Base-by-base conservation (phyloP, 2,113 vertebrate species). In the Chamaetylas fuelleborni region DNA sequence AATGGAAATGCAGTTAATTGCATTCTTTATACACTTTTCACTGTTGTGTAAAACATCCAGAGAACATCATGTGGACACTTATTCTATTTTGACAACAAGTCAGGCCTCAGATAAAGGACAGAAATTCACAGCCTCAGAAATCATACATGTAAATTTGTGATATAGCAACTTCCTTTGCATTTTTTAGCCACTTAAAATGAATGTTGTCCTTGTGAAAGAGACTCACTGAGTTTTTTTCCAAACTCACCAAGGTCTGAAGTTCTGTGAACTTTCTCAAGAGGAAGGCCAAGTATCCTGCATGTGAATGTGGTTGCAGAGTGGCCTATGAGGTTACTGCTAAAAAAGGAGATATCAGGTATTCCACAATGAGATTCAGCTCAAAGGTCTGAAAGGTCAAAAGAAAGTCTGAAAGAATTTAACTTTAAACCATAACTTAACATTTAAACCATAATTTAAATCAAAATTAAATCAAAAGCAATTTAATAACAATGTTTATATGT, bases 231-330 rank as follows among this genome's bases (percentile, higher is more conserved):
- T 14, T 15, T 23, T 58, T 64, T 29, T 4, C 8, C 17, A 54
- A 60, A 34, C 9, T 66, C 29, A 40, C 33, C 33, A 33, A 26
- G 24, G 11, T 47, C 19, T 57, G 42, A 62, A 61, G 22, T 29
- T 34, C 54, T 62, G 8, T 36, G 70, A 69, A 57, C 10, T 78
- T 84, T 45, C 17, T 54, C 26, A 80, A 45, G 42, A 42, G 16
- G 54, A 70, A 58, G 34, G 16, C 38, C n/a, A 56, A 67, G 8
- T n/a, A 45, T 38, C 8, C 47, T 58, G 17, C 8, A n/a, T 33
- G 5, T 34, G 48, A 76, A 76, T 65, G 25, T 0, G 2, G 5
- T 5, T 76, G 9, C 2, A 2, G 8, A 5, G 5, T 11, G 1
- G 17, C 0, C 0, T 43, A 50, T 28, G 19, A 79, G 3, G 15